Evolutionary conservation across 2,888 invertebrate genomes (phyloP).

Genomic region (Anagyrus pseudococci): DNA sequence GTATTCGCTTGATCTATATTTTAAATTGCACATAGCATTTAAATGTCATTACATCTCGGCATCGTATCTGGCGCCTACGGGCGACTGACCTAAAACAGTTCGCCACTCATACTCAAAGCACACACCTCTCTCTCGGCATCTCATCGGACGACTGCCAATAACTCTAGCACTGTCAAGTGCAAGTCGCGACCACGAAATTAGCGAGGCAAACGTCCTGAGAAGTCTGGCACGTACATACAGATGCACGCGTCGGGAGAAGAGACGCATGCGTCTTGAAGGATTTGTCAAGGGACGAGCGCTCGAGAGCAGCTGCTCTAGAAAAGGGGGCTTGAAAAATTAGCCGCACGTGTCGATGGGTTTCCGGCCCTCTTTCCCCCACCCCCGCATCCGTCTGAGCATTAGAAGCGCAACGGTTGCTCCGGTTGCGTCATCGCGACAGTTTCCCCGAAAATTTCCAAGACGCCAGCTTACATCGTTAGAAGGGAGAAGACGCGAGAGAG

Average conservation of each 20-base stretch:
- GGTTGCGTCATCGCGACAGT: background rate
- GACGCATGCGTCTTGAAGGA: slow-evolving; percentile 20
- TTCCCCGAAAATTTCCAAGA: no score
- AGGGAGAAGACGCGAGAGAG: no score
- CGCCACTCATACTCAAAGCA: background rate
- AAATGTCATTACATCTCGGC: background rate
- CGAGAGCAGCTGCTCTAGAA: slow-evolving; percentile 9
- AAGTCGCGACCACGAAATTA: background rate
- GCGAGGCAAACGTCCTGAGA: no score
- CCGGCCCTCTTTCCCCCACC: slow-evolving; percentile 9
- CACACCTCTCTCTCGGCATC: no score
- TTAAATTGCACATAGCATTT: background rate
- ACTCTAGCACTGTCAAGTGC: background rate
- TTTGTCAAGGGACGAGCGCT: slow-evolving; percentile 1
- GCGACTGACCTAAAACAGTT: background rate
- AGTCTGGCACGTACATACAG: no score
- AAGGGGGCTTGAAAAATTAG: slow-evolving; percentile 20
- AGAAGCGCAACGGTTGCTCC: no score
- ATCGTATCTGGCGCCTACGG: background rate
- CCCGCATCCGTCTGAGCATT: background rate
- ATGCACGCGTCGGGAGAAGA: background rate
- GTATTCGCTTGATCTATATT: background rate
- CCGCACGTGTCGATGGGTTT: slow-evolving; percentile 29
- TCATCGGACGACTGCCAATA: no score
- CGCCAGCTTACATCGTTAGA: no score